phyloP scores from a whole-genome alignment of 2,113 vertebrate genomes.

The Cathartes aura region DNA sequence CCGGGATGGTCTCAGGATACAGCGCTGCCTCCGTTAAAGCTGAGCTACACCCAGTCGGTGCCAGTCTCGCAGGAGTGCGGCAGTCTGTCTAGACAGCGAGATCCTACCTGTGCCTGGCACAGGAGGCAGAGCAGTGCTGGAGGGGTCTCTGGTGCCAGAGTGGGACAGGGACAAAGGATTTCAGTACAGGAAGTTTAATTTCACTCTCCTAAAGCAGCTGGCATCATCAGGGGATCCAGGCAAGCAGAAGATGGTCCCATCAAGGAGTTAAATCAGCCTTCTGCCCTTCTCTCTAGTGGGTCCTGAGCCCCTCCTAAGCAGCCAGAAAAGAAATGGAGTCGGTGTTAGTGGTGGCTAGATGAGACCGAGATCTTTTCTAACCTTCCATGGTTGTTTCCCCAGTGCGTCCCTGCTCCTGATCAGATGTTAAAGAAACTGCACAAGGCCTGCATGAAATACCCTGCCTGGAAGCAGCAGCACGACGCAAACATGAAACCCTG shows the following conservation, averaged over 20 bases:
- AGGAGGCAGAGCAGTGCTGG: neutral
- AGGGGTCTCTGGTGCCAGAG: neutral
- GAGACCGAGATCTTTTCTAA: neutral
- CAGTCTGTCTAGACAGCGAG: neutral
- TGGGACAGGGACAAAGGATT: neutral
- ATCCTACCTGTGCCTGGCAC: too few relatives aligned
- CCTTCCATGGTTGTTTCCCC: neutral
- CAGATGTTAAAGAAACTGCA: slow-evolving; percentile 22
- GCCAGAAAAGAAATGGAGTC: neutral
- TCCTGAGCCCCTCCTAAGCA: neutral
- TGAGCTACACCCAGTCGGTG: neutral
- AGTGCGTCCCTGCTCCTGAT: neutral
- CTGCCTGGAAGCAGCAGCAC: slow-evolving; percentile 77
- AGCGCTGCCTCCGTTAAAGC: neutral
- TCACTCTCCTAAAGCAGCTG: neutral
- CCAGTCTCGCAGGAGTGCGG: neutral
- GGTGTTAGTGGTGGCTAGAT: neutral
- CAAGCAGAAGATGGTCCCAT: neutral
- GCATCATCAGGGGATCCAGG: neutral
- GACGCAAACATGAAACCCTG: slow-evolving; percentile 75
- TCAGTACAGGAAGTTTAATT: neutral
- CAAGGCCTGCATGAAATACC: slow-evolving; percentile 77
- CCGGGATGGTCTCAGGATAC: too few relatives aligned
- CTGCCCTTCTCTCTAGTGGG: neutral
- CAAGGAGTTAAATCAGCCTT: neutral